Conservation (phyloP, 2,797 vertebrate genomes). For the Peromyscus melanophrys region DNA sequence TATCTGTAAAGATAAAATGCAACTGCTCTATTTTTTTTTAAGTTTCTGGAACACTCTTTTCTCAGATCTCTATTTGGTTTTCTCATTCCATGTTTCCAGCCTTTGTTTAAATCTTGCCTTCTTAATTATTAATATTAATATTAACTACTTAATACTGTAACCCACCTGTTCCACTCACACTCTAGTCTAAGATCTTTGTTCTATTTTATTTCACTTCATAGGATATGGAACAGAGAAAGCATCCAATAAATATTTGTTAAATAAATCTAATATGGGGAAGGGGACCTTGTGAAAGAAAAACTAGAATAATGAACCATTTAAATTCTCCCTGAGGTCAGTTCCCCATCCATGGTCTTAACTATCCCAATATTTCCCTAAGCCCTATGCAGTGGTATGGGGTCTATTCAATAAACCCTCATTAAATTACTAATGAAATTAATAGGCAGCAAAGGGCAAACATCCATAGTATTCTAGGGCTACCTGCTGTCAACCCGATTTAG, state of each 20-base stretch:
- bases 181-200: background rate
- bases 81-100: background rate
- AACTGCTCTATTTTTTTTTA: slow-evolving; percentile 18
- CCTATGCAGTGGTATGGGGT: background rate
- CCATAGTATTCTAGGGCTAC: slow-evolving; percentile 16
- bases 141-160: background rate
- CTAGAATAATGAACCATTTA: slow-evolving; percentile 20
- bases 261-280: slow-evolving; percentile 12
- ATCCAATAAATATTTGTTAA: slow-evolving; percentile 45
- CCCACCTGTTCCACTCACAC: background rate
- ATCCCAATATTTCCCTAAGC: background rate
- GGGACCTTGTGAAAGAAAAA: slow-evolving; percentile 2
- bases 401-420: background rate
- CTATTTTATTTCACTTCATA: background rate
- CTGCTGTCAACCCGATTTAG: slow-evolving; percentile 41
- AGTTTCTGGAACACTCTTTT: background rate
- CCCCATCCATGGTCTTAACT: background rate
- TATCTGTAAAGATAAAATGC: background rate
- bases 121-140: too few species aligned
- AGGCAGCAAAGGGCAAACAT: background rate
- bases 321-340: slow-evolving; percentile 26
- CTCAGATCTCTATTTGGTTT: background rate
- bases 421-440: background rate
- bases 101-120: slow-evolving; percentile 26
- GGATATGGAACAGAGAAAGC: background rate